Evolutionary conservation across 2,797 vertebrate species (phyloP), one percentile per base, ranked within the genome.

Genomic region (Sebastes aleutianus): DNA sequence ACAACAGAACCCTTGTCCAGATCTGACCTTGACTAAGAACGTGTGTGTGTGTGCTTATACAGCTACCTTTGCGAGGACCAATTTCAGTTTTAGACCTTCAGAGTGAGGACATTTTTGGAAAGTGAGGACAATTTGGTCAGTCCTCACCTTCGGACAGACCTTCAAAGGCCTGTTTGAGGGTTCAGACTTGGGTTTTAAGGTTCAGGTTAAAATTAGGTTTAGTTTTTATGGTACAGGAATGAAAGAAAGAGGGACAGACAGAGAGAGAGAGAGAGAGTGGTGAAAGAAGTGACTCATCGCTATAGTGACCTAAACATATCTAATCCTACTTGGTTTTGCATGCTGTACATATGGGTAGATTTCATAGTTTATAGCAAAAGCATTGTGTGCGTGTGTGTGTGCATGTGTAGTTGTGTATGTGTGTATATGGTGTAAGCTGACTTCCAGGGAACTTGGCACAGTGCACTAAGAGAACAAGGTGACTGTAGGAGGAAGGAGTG

Each of bases 401-500:
- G 12, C 4, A 1, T 63, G 43, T 68, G 24, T 56, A 0, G 3
- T 10, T 80, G 29, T 72, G 34, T 64, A 18, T 22, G 39, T 65
- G 70, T 36, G 7, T 86, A n/a, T 50, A 32, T 31, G 14, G 56
- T 74, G 59, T 76, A 70, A 78, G 76, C 32, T 84, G 86, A 90
- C 86, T 90, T 92, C 79, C 58, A 84, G 67, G 69, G 78, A 90
- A 92, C 76, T 92, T 94, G 90, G 89, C 89, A 84, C 71, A 62
- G 78, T 70, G 68, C 73, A 62, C 80, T 56, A 61, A 87, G 74
- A 92, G 85, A 93, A 88, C 91, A 94, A 95, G 95, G 95, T 95
- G 93, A 95, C 90, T 92, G 91, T 66, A 88, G 89, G 90, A 93
- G 86, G 89, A 92, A 90, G 71, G 89, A 86, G 83, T 82, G 85